Evolutionary conservation across 2,113 vertebrate genomes (phyloP).

Genomic region (Crocuta crocuta): DNA sequence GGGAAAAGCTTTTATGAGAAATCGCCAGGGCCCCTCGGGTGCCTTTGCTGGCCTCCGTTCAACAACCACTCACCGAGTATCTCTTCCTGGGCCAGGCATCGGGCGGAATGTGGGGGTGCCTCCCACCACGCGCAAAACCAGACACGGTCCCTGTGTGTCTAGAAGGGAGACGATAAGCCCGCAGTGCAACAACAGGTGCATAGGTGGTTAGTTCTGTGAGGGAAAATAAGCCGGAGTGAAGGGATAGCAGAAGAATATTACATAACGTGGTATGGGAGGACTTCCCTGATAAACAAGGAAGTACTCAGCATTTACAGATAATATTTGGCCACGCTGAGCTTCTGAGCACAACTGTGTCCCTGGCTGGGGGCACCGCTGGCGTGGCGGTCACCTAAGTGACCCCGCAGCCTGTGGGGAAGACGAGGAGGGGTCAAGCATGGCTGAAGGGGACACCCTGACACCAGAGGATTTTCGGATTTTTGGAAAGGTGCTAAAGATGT

Average conservation of each 20-base stretch:
- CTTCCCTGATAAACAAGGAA: not conserved
- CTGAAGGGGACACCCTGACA: constrained; percentile 83
- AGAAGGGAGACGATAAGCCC: not conserved
- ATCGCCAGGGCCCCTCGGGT: not conserved
- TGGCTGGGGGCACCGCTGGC: not conserved
- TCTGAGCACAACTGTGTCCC: not conserved
- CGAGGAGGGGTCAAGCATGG: constrained; percentile 78
- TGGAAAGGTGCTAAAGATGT: constrained; percentile 92
- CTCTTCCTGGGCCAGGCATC: not conserved
- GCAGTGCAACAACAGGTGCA: no score
- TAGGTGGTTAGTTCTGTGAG: not conserved
- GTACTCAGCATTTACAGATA: not conserved
- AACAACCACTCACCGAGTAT: no score
- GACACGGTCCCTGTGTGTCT: not conserved
- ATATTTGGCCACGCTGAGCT: not conserved
- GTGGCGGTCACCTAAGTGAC: fast-evolving
- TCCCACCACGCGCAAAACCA: not conserved
- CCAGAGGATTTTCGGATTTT: constrained; percentile 91
- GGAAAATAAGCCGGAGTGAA: not conserved
- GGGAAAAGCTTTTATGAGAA: not conserved
- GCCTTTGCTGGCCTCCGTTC: not conserved
- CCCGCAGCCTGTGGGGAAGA: not conserved
- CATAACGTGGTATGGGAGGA: not conserved
- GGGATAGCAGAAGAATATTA: not conserved
- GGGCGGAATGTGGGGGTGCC: fast-evolving